Base-by-base conservation (phyloP, 2,797 vertebrate species). In the Pelochelys cantorii region DNA sequence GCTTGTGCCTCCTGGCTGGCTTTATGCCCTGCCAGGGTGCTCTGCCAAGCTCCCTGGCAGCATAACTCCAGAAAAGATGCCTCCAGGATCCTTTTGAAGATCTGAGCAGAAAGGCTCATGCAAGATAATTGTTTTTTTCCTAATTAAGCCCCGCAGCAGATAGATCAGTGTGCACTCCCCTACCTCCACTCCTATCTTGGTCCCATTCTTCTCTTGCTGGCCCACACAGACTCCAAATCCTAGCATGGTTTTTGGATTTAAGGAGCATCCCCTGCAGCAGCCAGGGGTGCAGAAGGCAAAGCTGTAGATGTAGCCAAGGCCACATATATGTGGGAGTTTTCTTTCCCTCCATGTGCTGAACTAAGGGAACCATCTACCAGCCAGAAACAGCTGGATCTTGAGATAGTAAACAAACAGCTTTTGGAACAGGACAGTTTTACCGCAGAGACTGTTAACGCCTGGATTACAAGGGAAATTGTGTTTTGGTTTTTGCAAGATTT, bases 341-440 rank as follows among this genome's bases (percentile, higher is more conserved):
- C 55, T 88, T 87, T 55, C 55, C 15, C 65, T 10, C 23, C 57
- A 37, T 53, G n/a, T 54, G 25, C 5, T 11, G 7, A 23, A 27
- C 52, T 84, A 10, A 2, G 48, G 53, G 8, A 37, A 34, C 29
- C 31, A 71, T 22, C 34, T 34, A 22, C 18, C 60, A 62, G 42
- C 2, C 34, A 4, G 55, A 84, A 29, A 25, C 7, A 56, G 25
- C 37, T 79, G 17, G 7, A 89, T 52, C 60, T 56, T 48, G 59
- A n/a, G n/a, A 78, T 85, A 87, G 37, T 55, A 53, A 68, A 81
- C 59, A 77, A 54, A 42, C 2, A 31, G 20, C 20, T 14, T 48
- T 23, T 91, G 52, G 57, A 86, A 87, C 82, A 42, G 10, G 56
- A 27, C 48, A 86, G 57, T 88, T 53, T 29, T 74, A 34, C 42